These are phyloP conservation scores for Cantharis rustica DNA, from an alignment of 2,888 invertebrate species.

Conservation along the genomic window DNA sequence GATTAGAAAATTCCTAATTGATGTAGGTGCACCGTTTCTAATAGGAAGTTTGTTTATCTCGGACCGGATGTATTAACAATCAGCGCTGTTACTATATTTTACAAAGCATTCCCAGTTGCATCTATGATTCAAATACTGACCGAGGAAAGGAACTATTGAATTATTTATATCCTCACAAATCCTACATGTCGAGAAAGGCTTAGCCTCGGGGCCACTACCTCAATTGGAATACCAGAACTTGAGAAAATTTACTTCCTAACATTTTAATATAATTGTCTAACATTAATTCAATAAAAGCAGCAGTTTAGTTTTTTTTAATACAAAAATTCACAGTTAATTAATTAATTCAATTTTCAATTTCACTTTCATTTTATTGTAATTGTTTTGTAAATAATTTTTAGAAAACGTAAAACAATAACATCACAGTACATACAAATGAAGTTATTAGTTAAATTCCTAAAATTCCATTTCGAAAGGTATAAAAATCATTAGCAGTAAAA, in stretches of 20 bases:
- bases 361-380: background rate
- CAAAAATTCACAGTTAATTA: background rate
- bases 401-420: no score
- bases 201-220: conserved; percentile 3
- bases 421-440: no score
- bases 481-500: background rate
- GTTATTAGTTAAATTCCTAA: background rate
- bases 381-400: no score
- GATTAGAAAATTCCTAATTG: conserved; percentile 15
- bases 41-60: conserved; percentile 25
- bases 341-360: background rate
- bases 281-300: background rate
- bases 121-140: conserved; percentile 30
- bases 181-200: conserved; percentile 19
- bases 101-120: conserved; percentile 18
- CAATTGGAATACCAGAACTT: conserved; percentile 17
- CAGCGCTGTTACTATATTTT: conserved; percentile 27
- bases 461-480: background rate
- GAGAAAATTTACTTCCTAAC: background rate
- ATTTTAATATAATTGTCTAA: background rate
- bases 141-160: conserved; percentile 27
- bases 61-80: conserved; percentile 31
- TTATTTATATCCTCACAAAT: conserved; percentile 29
- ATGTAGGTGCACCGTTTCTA: conserved; percentile 7
- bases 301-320: background rate